Conservation (phyloP, 30 jellyfish, hydroid and myxozoan genomes). For the Pelagia noctiluca region DNA sequence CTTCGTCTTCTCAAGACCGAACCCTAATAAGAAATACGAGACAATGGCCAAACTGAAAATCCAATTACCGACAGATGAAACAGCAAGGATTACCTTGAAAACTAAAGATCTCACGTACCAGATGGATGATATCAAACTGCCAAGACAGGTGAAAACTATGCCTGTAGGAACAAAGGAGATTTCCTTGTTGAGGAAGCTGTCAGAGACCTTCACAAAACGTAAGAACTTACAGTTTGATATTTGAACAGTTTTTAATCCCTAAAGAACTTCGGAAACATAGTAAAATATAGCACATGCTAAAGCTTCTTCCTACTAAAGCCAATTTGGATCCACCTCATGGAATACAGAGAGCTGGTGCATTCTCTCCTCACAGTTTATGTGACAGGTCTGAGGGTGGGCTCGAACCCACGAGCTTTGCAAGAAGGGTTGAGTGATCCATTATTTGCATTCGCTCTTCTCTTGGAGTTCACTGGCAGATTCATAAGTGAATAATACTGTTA, state of each 20-base stretch:
- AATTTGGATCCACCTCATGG: no score
- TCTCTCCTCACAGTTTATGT: no score
- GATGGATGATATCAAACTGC: constrained; percentile 63
- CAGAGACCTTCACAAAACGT: constrained; percentile 16
- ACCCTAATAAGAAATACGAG: constrained; percentile 5
- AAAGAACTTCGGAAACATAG: not conserved
- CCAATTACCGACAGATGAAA: constrained; percentile 23
- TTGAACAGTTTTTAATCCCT: not conserved
- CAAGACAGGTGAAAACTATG: constrained; percentile 28
- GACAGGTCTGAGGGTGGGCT: no score
- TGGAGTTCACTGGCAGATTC: no score
- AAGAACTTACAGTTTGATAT: constrained; percentile 1
- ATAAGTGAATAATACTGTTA: no score
- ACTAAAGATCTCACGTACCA: constrained; percentile 15
- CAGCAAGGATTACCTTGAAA: constrained; percentile 24
- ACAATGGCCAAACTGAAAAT: constrained; percentile 20
- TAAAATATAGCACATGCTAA: no score
- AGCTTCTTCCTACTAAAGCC: no score
- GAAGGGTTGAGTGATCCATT: no score
- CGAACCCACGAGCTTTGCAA: no score
- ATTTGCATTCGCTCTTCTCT: no score
- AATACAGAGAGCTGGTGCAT: no score
- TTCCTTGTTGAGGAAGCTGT: constrained; percentile 37
- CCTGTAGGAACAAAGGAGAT: constrained; percentile 56
- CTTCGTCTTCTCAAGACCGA: constrained; percentile 37